These are phyloP conservation scores for Manacus vitellinus DNA, from an alignment of 2,113 vertebrate species.

Conservation along the genomic window DNA sequence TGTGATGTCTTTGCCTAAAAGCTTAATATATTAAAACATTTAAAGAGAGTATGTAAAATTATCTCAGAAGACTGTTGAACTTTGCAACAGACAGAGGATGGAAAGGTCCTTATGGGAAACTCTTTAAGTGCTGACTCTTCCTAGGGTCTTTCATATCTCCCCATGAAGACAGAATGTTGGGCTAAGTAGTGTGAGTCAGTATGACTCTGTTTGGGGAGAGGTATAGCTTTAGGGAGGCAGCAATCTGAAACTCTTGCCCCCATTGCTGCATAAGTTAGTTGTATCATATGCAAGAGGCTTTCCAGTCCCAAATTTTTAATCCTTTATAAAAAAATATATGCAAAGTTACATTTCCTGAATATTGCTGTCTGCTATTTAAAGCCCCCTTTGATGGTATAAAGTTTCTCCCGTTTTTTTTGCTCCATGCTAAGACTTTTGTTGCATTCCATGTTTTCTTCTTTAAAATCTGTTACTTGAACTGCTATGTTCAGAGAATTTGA, in stretches of 20 bases:
- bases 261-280: neutral
- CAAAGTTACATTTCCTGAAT: neutral
- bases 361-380: neutral
- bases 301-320: neutral
- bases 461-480: neutral
- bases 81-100: neutral
- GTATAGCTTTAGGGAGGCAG: neutral
- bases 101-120: neutral
- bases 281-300: neutral
- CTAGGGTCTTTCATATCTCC: accelerated
- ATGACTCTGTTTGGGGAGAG: neutral
- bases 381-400: neutral
- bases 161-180: neutral
- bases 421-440: neutral
- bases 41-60: neutral
- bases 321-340: neutral
- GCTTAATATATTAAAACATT: neutral
- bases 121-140: neutral
- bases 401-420: neutral
- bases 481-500: neutral
- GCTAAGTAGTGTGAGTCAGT: neutral
- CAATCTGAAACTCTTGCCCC: neutral
- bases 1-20: neutral
- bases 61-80: neutral
- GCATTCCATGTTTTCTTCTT: neutral